Percentiles rank a stretch among this genome's conserved stretches.
These are phyloP conservation scores for Halictus ligatus DNA, from an alignment of 2,888 invertebrate genomes.

Conservation along the genomic window DNA sequence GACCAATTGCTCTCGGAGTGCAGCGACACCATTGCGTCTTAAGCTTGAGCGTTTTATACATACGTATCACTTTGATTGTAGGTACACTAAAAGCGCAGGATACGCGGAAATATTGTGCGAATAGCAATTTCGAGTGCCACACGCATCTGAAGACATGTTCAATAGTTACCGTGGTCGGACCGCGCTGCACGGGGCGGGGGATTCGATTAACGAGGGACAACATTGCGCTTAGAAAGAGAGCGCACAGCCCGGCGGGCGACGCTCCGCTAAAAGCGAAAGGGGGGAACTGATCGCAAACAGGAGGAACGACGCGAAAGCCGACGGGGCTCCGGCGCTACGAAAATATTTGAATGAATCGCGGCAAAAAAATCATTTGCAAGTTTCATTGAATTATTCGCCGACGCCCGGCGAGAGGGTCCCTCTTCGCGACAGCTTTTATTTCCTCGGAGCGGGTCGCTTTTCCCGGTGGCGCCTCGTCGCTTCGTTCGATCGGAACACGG, in stretches of 20 bases:
- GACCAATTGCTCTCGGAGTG: neutral
- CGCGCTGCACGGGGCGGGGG: neutral
- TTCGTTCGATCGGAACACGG: constrained; percentile 25
- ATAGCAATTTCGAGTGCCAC: no score
- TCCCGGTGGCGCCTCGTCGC: neutral
- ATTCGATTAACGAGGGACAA: constrained; percentile 45
- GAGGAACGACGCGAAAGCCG: constrained; percentile 33
- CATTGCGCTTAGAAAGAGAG: constrained; percentile 18
- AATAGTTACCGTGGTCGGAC: neutral
- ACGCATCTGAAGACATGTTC: neutral
- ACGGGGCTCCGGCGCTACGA: constrained; percentile 10
- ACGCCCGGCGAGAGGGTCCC: neutral
- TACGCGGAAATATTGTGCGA: no score
- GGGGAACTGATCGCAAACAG: constrained; percentile 44
- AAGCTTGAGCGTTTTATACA: no score
- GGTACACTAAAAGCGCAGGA: no score
- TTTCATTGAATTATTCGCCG: constrained; percentile 29
- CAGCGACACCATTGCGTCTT: neutral
- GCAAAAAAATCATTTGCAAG: constrained; percentile 34
- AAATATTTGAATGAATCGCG: constrained; percentile 29
- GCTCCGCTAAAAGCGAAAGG: constrained; percentile 40
- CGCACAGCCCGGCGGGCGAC: neutral
- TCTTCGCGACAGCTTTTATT: constrained; percentile 32
- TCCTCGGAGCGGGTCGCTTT: neutral
- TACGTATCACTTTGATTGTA: no score